Conservation (phyloP, 1,140 invertebrate species). For the Lordiphosa mommai region DNA sequence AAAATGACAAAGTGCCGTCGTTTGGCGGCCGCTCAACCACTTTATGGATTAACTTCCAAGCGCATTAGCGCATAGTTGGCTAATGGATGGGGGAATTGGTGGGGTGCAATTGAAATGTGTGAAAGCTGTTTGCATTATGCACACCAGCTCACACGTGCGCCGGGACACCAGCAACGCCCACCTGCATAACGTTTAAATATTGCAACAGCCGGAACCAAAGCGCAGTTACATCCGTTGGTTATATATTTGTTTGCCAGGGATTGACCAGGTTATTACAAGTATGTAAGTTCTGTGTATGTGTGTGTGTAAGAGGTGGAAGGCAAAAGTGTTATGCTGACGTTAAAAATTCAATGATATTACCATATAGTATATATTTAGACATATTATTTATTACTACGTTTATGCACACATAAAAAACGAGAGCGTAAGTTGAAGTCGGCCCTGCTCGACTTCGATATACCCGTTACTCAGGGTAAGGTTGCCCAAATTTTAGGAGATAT, state of each 20-base stretch:
- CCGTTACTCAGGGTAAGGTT: too few relatives aligned
- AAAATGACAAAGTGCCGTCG: conserved; percentile 56
- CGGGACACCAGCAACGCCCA: neutral
- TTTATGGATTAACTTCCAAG: conserved; percentile 31
- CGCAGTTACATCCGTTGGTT: conserved; percentile 47
- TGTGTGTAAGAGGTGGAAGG: conserved; percentile 3
- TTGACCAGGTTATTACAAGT: too few relatives aligned
- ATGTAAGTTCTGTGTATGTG: neutral
- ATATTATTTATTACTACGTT: too few relatives aligned
- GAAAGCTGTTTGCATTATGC: conserved; percentile 29
- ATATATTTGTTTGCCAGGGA: conserved; percentile 8
- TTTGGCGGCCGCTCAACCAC: conserved; percentile 18
- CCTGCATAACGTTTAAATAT: conserved; percentile 36
- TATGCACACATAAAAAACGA: too few relatives aligned
- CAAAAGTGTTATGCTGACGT: too few relatives aligned
- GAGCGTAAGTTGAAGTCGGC: too few relatives aligned
- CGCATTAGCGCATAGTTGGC: conserved; percentile 33
- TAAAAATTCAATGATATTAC: too few relatives aligned
- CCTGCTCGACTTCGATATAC: too few relatives aligned
- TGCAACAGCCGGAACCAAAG: conserved; percentile 29
- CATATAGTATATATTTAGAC: too few relatives aligned
- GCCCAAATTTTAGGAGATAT: too few relatives aligned
- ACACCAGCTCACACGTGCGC: conserved; percentile 15
- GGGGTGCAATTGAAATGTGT: conserved; percentile 14
- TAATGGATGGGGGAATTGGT: neutral